Conservation (phyloP, 1,140 invertebrate genomes). For the Polypedilum pembai region DNA sequence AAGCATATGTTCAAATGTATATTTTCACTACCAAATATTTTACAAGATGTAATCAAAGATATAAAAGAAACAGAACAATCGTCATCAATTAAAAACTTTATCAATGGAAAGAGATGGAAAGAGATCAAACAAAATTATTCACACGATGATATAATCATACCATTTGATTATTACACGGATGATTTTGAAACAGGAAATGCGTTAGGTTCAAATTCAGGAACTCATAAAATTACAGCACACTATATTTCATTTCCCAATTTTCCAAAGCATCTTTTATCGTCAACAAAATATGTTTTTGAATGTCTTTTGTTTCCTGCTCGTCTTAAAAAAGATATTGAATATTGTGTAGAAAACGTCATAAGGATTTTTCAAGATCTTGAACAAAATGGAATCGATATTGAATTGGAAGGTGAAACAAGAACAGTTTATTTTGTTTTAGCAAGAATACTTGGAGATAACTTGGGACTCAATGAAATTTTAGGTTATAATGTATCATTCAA, state of each 20-base stretch:
- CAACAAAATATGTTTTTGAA: slow-evolving; percentile 30
- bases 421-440: slow-evolving; percentile 35
- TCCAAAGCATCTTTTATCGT: slow-evolving; percentile 30
- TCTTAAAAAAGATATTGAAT: slow-evolving; percentile 30
- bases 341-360: slow-evolving; percentile 28
- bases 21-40: neutral
- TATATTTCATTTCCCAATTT: slow-evolving; percentile 31
- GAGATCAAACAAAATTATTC: neutral
- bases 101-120: neutral
- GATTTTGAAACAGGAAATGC: slow-evolving; percentile 31
- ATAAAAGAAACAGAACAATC: neutral
- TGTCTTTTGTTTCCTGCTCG: slow-evolving; percentile 27
- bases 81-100: neutral
- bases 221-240: slow-evolving; percentile 30
- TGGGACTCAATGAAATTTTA: slow-evolving; percentile 36
- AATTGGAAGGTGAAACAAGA: neutral
- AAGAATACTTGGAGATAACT: slow-evolving; percentile 37
- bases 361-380: slow-evolving; percentile 30
- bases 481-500: slow-evolving; percentile 37
- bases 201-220: slow-evolving; percentile 29
- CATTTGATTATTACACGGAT: slow-evolving; percentile 31
- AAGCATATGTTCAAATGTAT: neutral
- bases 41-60: neutral
- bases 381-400: slow-evolving; percentile 29
- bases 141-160: slow-evolving; percentile 28